These are phyloP conservation scores for Danio choprae DNA, from an alignment of 2,797 vertebrate species.

Conservation along the genomic window DNA sequence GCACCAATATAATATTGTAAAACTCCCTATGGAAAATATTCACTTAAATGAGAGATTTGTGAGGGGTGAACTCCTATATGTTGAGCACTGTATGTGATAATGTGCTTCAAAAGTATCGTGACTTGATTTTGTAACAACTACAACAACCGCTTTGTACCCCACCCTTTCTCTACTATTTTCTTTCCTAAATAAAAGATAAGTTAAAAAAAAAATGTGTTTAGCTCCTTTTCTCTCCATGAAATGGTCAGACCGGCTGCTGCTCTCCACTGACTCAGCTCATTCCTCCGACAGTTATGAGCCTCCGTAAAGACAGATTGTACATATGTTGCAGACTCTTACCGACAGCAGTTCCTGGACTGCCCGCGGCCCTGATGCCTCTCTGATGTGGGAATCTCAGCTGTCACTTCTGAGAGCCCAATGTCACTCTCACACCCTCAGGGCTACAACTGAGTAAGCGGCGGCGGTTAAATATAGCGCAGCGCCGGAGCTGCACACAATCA, in stretches of 20 bases:
- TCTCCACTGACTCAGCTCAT: neutral
- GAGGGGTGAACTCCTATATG: too few species aligned
- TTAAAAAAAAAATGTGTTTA: too few species aligned
- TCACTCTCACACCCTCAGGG: conserved; percentile 90
- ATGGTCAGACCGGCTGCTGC: neutral
- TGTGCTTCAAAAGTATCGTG: too few species aligned
- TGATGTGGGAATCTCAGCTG: conserved; percentile 84
- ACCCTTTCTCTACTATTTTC: too few species aligned
- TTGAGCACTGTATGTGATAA: too few species aligned
- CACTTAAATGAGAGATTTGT: too few species aligned
- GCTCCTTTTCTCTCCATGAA: too few species aligned
- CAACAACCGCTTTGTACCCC: too few species aligned
- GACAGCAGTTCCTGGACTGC: conserved; percentile 49
- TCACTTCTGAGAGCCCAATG: conserved; percentile 73
- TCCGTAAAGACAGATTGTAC: neutral
- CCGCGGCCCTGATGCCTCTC: conserved; percentile 70
- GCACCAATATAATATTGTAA: too few species aligned
- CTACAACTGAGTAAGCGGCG: conserved; percentile 84
- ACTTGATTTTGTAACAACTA: too few species aligned
- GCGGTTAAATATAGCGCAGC: conserved; percentile 94
- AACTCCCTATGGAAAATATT: too few species aligned
- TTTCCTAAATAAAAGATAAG: too few species aligned
- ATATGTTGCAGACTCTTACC: neutral
- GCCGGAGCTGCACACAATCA: conserved; percentile 72
- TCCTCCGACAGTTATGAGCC: neutral